A percentile compares a stretch with the other conserved stretches of the same genome.
These are phyloP conservation scores for Rhinatrema bivittatum DNA, from an alignment of 2,797 vertebrate genomes.

Conservation along the genomic window DNA sequence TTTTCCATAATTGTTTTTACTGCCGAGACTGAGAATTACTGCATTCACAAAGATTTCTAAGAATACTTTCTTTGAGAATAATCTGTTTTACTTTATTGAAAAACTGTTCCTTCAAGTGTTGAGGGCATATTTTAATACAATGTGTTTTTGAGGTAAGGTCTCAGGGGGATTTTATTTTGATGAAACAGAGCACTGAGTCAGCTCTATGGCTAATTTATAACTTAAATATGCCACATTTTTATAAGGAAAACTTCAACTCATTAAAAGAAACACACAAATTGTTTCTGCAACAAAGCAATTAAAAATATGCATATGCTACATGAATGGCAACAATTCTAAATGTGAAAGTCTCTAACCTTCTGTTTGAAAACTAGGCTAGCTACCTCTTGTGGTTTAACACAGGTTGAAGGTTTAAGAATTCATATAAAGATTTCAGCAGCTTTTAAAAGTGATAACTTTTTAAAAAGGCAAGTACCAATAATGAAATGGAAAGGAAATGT, in stretches of 20 bases:
- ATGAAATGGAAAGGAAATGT: no score
- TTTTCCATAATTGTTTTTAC: constrained; percentile 5
- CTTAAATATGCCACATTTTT: constrained; percentile 35
- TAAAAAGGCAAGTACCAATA: no score
- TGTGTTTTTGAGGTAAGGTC: constrained; percentile 20
- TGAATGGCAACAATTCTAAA: constrained; percentile 35
- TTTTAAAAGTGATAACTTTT: constrained; percentile 23
- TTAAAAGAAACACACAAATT: constrained; percentile 46
- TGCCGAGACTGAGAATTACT: background rate
- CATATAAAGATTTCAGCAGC: constrained; percentile 28
- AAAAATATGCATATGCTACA: constrained; percentile 32
- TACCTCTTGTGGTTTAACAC: constrained; percentile 44
- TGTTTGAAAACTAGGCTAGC: constrained; percentile 38
- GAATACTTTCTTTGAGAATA: constrained; percentile 7
- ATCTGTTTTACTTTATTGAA: constrained; percentile 6
- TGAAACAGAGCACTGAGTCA: constrained; percentile 14
- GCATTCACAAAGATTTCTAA: background rate
- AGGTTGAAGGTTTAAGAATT: constrained; percentile 29
- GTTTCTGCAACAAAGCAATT: constrained; percentile 50
- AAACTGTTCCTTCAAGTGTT: no score
- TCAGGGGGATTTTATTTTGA: constrained; percentile 29
- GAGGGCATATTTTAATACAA: constrained; percentile 14
- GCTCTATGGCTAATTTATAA: constrained; percentile 38
- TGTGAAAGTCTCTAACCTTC: constrained; percentile 38
- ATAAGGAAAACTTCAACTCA: constrained; percentile 46